Base-by-base conservation (phyloP, 2,113 vertebrate species). In the Mobula hypostoma region DNA sequence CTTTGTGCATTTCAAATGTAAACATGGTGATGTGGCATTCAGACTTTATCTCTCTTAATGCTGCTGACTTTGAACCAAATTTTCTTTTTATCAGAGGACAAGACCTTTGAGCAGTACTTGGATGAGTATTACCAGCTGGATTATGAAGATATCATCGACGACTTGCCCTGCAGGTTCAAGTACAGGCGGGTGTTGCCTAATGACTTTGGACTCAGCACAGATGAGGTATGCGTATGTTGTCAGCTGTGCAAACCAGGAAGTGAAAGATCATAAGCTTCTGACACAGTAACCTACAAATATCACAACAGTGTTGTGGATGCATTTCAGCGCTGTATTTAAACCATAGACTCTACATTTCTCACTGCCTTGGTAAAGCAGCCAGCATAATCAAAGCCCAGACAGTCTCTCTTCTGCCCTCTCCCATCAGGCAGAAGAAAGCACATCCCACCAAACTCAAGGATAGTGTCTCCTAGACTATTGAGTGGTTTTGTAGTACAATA, bases 101-200 rank as follows among this genome's bases (percentile, higher is more conserved):
- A 96, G 94, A 97, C 96, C 2, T 99, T 98, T 0, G 97, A 98
- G 95, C 97, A 98, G 95, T 99, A 98, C 95, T 94, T 99, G 95
- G 98, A 98, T 0, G 98, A 98, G 85, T 98, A 97, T 94, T 98
- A 98, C 94, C 96, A 95, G 70, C 95, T 99, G 95, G 98, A 99
- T 96, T 99, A 97, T 0, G 98, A 98, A 95, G 98, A 98, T 95
- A 95, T 98, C 94, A 96, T 99, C 0, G 98, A 98, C 0, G 98
- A 98, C 95, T 95, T 98, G 36, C 98, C 98, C 0, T 99, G 98
- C 94, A 96, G 98, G 94, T 99, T 99, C 95, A 97, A 97, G 94
- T 99, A 98, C 96, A 96, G 98, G 82, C 95, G 95, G 0, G 98
- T 99, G 1, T 91, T 98, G 48, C 94, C 98, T 94, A 98, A 98